Percentiles rank a stretch among this genome's conserved stretches.
Conservation (phyloP, 1,140 invertebrate genomes). For the Notospermus geniculatus region DNA sequence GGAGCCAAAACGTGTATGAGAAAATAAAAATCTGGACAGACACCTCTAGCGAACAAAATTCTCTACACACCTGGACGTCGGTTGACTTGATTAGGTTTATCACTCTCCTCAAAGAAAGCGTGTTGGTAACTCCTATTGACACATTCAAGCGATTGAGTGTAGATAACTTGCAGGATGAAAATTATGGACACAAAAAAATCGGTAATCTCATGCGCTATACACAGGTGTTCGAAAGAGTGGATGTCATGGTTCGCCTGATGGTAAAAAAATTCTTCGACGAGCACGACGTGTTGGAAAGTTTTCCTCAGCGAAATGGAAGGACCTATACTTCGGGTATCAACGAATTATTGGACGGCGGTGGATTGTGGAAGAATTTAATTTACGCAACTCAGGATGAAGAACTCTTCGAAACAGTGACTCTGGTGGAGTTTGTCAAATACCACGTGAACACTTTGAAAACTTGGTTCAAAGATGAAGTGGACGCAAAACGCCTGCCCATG, state of each 20-base stretch:
- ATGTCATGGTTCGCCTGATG: slow-evolving; percentile 10
- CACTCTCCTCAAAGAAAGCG: background rate
- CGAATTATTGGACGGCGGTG: background rate
- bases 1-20: background rate
- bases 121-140: background rate
- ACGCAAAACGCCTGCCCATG: slow-evolving; percentile 3
- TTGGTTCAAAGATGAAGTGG: slow-evolving; percentile 2
- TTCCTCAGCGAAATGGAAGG: slow-evolving; percentile 1
- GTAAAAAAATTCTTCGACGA: slow-evolving; percentile 11
- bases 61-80: slow-evolving; percentile 4
- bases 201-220: slow-evolving; percentile 5
- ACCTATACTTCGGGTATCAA: background rate
- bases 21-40: slow-evolving; percentile 5
- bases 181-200: background rate
- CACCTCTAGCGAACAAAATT: background rate
- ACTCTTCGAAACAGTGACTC: background rate
- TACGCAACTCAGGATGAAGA: background rate
- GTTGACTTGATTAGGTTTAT: slow-evolving; percentile 1
- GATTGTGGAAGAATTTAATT: slow-evolving; percentile 5
- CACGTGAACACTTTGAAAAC: slow-evolving; percentile 7
- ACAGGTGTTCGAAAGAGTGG: slow-evolving; percentile 7
- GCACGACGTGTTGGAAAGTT: background rate
- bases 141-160: background rate
- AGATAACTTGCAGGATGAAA: background rate
- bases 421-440: slow-evolving; percentile 8